Evolutionary conservation across 2,113 vertebrate species (phyloP).

Genomic region (Ardeotis arabs): DNA sequence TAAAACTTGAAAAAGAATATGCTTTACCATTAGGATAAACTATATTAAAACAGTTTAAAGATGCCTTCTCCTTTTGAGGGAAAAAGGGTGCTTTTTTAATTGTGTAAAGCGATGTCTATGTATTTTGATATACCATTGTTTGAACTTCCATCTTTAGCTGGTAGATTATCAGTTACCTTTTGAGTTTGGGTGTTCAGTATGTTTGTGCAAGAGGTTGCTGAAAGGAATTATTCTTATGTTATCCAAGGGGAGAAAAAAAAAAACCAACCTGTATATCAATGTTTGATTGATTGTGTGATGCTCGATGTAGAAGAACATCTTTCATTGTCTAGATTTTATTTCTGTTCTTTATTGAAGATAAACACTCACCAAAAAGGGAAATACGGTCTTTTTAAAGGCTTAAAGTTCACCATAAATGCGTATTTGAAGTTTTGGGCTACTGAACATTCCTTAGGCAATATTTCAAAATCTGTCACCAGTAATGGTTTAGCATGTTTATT

Average conservation of each 20-base stretch:
- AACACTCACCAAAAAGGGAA: conserved; percentile 82
- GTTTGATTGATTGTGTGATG: conserved; percentile 84
- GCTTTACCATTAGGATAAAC: conserved; percentile 75
- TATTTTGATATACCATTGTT: conserved; percentile 91
- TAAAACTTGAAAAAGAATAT: conserved; percentile 86
- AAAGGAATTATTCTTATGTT: conserved; percentile 70
- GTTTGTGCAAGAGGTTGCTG: conserved; percentile 72
- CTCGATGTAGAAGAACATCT: conserved; percentile 77
- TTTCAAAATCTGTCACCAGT: conserved; percentile 53
- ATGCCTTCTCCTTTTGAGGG: conserved; percentile 79
- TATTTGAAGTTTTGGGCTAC: conserved; percentile 56
- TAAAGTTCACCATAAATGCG: conserved; percentile 45
- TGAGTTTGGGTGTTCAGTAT: conserved; percentile 67
- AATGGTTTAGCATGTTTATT: conserved; percentile 55
- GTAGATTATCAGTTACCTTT: conserved; percentile 71
- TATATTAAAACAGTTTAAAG: conserved; percentile 71
- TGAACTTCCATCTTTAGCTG: conserved; percentile 88
- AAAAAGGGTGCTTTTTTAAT: conserved; percentile 81
- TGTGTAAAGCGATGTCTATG: conserved; percentile 72
- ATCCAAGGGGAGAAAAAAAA: conserved; percentile 62
- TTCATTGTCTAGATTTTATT: conserved; percentile 75
- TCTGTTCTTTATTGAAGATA: conserved; percentile 82
- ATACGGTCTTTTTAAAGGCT: conserved; percentile 13
- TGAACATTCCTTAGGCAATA: conserved; percentile 44
- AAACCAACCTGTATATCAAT: conserved; percentile 61